Percentiles rank a stretch among this genome's conserved stretches.
phyloP scores from a whole-genome alignment of 2,113 vertebrate genomes.

The Rhinolophus sinicus region DNA sequence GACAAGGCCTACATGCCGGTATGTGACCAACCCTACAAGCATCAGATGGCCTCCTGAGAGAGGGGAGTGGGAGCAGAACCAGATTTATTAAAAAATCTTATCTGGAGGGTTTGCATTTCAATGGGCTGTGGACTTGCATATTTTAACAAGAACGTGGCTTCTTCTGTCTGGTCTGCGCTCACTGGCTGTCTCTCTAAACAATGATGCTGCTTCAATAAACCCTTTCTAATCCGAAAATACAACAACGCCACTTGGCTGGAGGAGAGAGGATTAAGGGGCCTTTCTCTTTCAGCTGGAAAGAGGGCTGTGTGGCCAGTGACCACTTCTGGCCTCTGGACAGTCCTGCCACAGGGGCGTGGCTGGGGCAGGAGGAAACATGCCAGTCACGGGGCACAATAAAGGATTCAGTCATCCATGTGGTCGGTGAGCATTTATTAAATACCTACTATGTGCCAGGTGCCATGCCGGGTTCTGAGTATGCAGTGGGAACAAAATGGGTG shows the following conservation, averaged over 20 bases:
- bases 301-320: slow-evolving; percentile 83
- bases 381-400: accelerated
- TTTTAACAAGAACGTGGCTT: slow-evolving; percentile 90
- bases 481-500: not conserved
- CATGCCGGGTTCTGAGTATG: not conserved
- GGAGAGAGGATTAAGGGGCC: slow-evolving; percentile 86
- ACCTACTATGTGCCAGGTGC: not conserved
- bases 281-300: slow-evolving; percentile 83
- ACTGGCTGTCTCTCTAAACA: slow-evolving; percentile 88
- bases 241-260: slow-evolving; percentile 86
- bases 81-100: slow-evolving; percentile 91
- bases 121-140: slow-evolving; percentile 91
- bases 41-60: slow-evolving; percentile 86
- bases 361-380: not conserved
- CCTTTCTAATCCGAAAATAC: slow-evolving; percentile 88
- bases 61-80: slow-evolving; percentile 78
- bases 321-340: slow-evolving; percentile 84
- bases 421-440: not conserved
- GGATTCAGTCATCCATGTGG: not conserved
- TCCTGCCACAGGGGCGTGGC: not conserved
- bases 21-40: slow-evolving; percentile 85
- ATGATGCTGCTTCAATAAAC: slow-evolving; percentile 89
- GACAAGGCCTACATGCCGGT: slow-evolving; percentile 81
- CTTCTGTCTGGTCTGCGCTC: slow-evolving; percentile 86
- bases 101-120: slow-evolving; percentile 91